Percentiles rank a stretch among this genome's conserved stretches.
Conservation (phyloP, 2,888 invertebrate genomes). For the Eilema sororculum region DNA sequence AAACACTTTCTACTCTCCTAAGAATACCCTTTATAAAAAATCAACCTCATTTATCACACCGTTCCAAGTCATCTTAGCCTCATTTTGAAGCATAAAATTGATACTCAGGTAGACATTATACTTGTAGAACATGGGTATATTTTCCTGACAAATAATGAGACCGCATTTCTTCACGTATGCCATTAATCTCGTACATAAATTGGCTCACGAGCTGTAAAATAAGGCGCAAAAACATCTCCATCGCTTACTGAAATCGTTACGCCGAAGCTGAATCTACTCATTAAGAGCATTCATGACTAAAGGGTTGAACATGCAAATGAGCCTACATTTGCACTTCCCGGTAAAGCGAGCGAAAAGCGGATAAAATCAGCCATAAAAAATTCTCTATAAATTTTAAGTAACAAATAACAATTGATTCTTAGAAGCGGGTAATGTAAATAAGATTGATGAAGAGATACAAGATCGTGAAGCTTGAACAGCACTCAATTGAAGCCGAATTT, state of each 20-base stretch:
- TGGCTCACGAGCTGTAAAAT: slow-evolving; percentile 49
- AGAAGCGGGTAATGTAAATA: neutral
- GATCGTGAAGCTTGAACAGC: neutral
- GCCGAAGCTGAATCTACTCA: slow-evolving; percentile 41
- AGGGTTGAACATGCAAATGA: slow-evolving; percentile 48
- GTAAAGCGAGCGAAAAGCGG: slow-evolving; percentile 10
- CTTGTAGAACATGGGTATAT: slow-evolving; percentile 19
- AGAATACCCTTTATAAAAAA: slow-evolving; percentile 9
- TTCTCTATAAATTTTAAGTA: neutral
- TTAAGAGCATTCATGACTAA: slow-evolving; percentile 43
- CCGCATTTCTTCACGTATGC: slow-evolving; percentile 32
- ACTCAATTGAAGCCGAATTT: neutral
- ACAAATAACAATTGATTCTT: neutral
- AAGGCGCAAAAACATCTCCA: slow-evolving; percentile 48
- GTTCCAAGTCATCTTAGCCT: slow-evolving; percentile 23
- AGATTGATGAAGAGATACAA: neutral
- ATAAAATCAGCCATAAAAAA: neutral
- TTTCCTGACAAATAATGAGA: slow-evolving; percentile 37
- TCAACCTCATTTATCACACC: slow-evolving; percentile 25
- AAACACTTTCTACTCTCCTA: neutral
- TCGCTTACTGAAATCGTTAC: slow-evolving; percentile 34
- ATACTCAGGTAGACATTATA: slow-evolving; percentile 36
- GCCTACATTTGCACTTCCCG: slow-evolving; percentile 37
- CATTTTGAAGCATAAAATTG: slow-evolving; percentile 35
- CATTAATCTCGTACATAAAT: slow-evolving; percentile 52